A percentile compares a stretch with the other conserved stretches of the same genome.
phyloP scores from a whole-genome alignment of 2,888 invertebrate genomes.

The Drosophila merina region DNA sequence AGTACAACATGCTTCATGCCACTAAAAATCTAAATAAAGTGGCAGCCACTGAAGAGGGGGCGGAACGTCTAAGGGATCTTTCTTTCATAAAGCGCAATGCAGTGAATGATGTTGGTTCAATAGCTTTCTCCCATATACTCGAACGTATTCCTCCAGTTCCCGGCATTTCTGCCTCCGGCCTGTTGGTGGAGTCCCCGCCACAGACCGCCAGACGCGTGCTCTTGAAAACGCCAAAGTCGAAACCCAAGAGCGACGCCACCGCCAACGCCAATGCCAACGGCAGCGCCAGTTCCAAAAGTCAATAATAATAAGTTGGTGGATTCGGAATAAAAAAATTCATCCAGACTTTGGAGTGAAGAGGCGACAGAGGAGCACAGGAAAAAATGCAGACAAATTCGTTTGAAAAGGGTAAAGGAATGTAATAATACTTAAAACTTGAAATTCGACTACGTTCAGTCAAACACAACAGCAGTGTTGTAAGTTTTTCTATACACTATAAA shows the following conservation, averaged over 20 bases:
- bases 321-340: slow-evolving; percentile 29
- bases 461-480: slow-evolving; percentile 25
- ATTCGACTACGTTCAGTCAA: slow-evolving; percentile 61
- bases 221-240: slow-evolving; percentile 62
- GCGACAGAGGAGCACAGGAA: slow-evolving; percentile 10
- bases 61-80: slow-evolving; percentile 26
- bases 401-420: slow-evolving; percentile 79
- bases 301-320: slow-evolving; percentile 68
- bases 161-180: slow-evolving; percentile 30
- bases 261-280: slow-evolving; percentile 24
- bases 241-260: slow-evolving; percentile 47
- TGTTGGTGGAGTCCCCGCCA: slow-evolving; percentile 22
- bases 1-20: slow-evolving; percentile 68
- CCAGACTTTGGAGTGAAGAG: slow-evolving; percentile 6
- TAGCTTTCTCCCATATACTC: slow-evolving; percentile 55
- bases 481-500: neutral
- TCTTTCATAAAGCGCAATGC: slow-evolving; percentile 41
- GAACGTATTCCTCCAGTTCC: neutral
- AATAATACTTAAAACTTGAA: slow-evolving; percentile 78
- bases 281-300: slow-evolving; percentile 61
- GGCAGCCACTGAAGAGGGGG: slow-evolving; percentile 22
- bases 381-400: slow-evolving; percentile 74
- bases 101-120: slow-evolving; percentile 61
- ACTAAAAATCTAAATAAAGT: slow-evolving; percentile 60
- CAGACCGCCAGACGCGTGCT: slow-evolving; percentile 67